These are phyloP conservation scores for Drosophila bipectinata DNA, from an alignment of 1,140 invertebrate genomes.

Conservation along the genomic window DNA sequence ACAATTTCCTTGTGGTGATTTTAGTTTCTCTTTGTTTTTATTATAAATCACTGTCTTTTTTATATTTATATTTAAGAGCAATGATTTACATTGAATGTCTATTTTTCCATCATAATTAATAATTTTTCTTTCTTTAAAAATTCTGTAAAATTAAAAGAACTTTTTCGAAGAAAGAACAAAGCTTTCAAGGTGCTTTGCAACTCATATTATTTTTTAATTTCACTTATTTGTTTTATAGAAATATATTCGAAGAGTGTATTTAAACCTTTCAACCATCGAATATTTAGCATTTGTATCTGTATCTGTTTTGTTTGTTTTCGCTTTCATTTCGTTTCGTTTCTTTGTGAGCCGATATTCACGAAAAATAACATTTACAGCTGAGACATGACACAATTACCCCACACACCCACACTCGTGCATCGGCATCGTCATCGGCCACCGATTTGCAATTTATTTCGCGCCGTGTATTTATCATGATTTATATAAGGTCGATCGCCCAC, in stretches of 20 bases:
- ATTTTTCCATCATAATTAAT: no score
- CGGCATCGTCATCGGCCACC: background rate
- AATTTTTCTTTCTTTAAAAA: no score
- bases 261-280: background rate
- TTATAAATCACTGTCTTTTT: no score
- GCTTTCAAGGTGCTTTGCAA: no score
- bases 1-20: no score
- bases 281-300: background rate
- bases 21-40: no score
- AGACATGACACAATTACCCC: conserved; percentile 36
- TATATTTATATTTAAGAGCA: no score
- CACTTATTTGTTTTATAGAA: background rate
- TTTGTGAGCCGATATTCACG: conserved; percentile 21
- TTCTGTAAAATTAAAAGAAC: no score
- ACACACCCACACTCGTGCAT: conserved; percentile 2
- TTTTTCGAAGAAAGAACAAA: no score
- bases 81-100: no score
- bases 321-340: conserved; percentile 17
- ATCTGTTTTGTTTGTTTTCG: conserved; percentile 17
- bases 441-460: background rate
- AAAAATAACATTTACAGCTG: conserved; percentile 11
- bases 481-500: conserved; percentile 29
- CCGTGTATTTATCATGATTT: conserved; percentile 29
- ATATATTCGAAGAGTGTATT: background rate
- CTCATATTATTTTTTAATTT: no score